Evolutionary conservation across 2,797 vertebrate species (phyloP), one percentile per base, ranked within the genome.

Genomic region (Cirrhinus mrigala): DNA sequence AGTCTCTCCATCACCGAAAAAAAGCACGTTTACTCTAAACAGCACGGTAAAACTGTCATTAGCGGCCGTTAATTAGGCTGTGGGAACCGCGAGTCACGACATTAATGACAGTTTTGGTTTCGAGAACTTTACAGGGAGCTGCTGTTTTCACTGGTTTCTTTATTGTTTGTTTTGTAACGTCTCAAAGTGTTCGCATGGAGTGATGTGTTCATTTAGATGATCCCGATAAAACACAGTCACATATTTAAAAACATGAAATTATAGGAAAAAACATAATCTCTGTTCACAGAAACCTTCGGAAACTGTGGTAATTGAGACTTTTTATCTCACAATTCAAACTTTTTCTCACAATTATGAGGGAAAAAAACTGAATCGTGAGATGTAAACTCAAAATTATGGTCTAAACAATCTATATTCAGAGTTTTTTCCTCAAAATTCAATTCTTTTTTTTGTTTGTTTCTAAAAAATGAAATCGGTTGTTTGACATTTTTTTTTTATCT

Each of bases 121-220:
- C 20, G 14, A 11, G 6, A 58, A 54, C 9, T 50, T 48, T 20
- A 33, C 2, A 40, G 15, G 16, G 10, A 73, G 48, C 12, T 64
- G 24, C 37, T 64, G 56, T 82, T 82, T 71, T 60, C 11, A 6
- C 18, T 22, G 4, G 8, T 73, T 8, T 73, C 50, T 40, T 40
- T 22, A 16, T 37, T 81, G 64, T 70, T 70, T 81, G 66, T 81
- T 68, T 81, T 14, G 66, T 18, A 70, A 69, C 29, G 12, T 81
- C 48, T 56, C 50, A n/a, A 18, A 69, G 29, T 62, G 7, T 74
- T 16, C 37, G 44, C 69, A 3, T 68, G 64, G 40, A 46, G n/a
- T 4, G 2, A 37, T 46, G n/a, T n/a, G 4, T 74, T 9, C 24
- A 48, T 62, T 14, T 52, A 29, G 50, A 24, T 71, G 66, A 58